Evolutionary conservation across 2,797 vertebrate species (phyloP), one percentile per base, ranked within the genome.

Genomic region (Morus bassanus): DNA sequence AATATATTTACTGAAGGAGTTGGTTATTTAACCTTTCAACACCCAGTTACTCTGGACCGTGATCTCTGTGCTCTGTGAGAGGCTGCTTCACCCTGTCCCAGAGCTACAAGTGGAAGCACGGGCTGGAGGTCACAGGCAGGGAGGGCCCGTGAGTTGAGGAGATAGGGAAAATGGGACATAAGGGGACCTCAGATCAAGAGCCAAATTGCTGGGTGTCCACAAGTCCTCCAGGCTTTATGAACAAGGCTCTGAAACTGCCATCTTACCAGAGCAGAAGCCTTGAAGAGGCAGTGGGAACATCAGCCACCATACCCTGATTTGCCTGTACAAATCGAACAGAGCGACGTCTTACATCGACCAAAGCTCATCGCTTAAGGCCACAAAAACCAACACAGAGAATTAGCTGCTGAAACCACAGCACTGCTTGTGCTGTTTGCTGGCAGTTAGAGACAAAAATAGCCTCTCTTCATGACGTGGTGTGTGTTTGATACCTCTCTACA

Each of bases 11-110:
- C 15, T 7, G 14, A 15, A 59, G 30, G 10, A 5, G 6, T n/a
- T 31, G 3, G 18, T 46, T 50, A 37, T 59, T 81, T 18, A 41
- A 45, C 10, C 19, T 73, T 45, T 24, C 64, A 75, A 18, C 50
- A 28, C 5, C 2, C 8, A 9, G 39, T 56, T 80, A 16, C 41
- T 88, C 41, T 6, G 14, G 35, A 19, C 35, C 0, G 0, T 31
- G 64, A 21, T 45, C 76, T 76, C 27, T 63, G 37, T 72, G 54
- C 24, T 83, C 33, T 0, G 3, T 31, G 13, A 37, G 54, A 63
- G 45, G 50, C 12, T 45, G 30, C 24, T 35, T 85, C 31, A 28
- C 2, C 14, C 23, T 50, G n/a, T 7, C 28, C n/a, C 48, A 79
- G 51, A 31, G 65, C 27, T 48, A 31, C 37, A 31, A 41, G 50